Evolutionary conservation across 2,888 invertebrate genomes (phyloP).

Genomic region (Scaptomyza caliginosa): DNA sequence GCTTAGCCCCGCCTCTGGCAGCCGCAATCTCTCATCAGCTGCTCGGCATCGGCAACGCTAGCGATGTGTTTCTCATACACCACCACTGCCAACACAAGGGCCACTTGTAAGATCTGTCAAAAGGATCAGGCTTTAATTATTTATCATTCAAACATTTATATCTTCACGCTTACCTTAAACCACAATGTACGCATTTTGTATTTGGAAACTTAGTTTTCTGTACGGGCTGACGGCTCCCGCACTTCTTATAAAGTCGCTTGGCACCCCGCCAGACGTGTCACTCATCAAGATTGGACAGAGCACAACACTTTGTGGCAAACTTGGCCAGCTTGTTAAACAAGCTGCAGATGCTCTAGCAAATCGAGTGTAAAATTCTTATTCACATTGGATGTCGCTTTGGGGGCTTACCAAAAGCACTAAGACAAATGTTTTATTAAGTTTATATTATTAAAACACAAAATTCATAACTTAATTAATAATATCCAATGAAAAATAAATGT

Average conservation of each 20-base stretch:
- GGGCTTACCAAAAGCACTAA: neutral
- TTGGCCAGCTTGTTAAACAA: slow-evolving; percentile 51
- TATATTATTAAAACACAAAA: neutral
- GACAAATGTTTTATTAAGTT: slow-evolving; percentile 1
- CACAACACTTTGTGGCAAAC: slow-evolving; percentile 22
- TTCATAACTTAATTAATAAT: neutral
- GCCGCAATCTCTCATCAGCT: slow-evolving; percentile 48
- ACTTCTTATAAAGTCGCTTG: slow-evolving; percentile 70
- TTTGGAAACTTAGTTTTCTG: slow-evolving; percentile 39
- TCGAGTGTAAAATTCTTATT: slow-evolving; percentile 1
- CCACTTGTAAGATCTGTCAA: slow-evolving; percentile 53
- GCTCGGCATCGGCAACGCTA: slow-evolving; percentile 18
- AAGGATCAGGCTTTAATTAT: slow-evolving; percentile 11
- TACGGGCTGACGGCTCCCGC: slow-evolving; percentile 20
- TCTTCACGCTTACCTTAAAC: slow-evolving; percentile 52
- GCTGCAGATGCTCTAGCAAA: slow-evolving; percentile 30
- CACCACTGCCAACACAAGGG: slow-evolving; percentile 45
- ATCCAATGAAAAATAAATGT: neutral
- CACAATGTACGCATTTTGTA: slow-evolving; percentile 56
- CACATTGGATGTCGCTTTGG: neutral
- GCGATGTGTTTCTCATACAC: slow-evolving; percentile 35
- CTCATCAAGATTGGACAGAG: slow-evolving; percentile 59
- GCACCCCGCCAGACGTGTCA: slow-evolving; percentile 56
- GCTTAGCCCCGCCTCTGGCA: slow-evolving; percentile 57
- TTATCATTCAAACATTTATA: neutral